These are phyloP conservation scores for Petrophora chlorosata DNA, from an alignment of 2,888 invertebrate genomes.

Conservation along the genomic window DNA sequence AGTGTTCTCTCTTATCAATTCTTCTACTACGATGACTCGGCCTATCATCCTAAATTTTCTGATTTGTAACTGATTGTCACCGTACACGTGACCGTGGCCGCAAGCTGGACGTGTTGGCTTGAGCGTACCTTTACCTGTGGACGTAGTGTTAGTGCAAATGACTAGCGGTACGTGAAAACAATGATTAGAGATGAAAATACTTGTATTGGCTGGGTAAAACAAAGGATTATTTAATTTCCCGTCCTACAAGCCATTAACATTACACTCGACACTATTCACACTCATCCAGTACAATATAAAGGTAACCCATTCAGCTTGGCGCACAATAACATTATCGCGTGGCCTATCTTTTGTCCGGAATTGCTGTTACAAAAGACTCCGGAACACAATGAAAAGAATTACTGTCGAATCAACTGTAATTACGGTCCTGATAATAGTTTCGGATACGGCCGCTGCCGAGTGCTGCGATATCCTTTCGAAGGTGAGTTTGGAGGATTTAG, in stretches of 20 bases:
- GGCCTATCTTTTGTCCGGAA: conserved; percentile 60
- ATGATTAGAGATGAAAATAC: too few species aligned
- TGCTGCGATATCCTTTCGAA: conserved; percentile 35
- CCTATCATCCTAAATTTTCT: too few species aligned
- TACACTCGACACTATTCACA: conserved; percentile 34
- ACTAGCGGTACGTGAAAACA: too few species aligned
- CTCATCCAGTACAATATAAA: conserved; percentile 36
- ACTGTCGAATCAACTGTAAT: conserved; percentile 60
- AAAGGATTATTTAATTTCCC: conserved; percentile 9
- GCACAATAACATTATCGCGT: conserved; percentile 52
- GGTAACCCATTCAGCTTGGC: conserved; percentile 45
- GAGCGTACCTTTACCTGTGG: too few species aligned
- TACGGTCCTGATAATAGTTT: conserved; percentile 52
- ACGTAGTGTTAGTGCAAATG: too few species aligned
- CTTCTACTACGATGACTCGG: too few species aligned
- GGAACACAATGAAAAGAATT: conserved; percentile 59
- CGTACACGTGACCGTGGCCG: too few species aligned
- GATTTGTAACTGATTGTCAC: too few species aligned
- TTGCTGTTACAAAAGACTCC: conserved; percentile 59
- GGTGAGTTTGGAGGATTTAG: conserved; percentile 21
- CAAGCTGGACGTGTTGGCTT: too few species aligned
- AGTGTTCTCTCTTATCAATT: too few species aligned
- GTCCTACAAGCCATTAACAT: conserved; percentile 22
- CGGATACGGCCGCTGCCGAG: conserved; percentile 43
- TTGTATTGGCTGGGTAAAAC: neutral